Conservation (phyloP, 1,140 invertebrate species). For the Pantala flavescens region DNA sequence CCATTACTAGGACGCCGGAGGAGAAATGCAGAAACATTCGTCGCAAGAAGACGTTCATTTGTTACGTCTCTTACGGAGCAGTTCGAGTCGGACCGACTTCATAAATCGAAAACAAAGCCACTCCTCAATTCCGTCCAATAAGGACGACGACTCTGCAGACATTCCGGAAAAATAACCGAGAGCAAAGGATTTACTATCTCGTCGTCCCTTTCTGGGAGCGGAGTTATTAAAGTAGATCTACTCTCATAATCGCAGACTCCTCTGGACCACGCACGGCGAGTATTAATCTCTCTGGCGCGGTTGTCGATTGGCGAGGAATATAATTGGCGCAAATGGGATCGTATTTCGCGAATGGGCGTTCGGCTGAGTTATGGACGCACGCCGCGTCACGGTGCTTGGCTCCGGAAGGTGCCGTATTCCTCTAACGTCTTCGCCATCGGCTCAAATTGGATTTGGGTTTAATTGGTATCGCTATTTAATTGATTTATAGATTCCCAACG, state of each 20-base stretch:
- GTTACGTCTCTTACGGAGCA: neutral
- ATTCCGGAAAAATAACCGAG: neutral
- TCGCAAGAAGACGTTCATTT: neutral
- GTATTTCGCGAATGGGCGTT: neutral
- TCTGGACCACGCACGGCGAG: neutral
- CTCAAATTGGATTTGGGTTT: too few relatives aligned
- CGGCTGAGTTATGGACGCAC: neutral
- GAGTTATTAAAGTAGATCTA: neutral
- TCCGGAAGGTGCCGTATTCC: too few relatives aligned
- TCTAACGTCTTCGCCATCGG: too few relatives aligned
- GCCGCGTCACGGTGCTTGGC: too few relatives aligned
- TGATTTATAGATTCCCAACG: too few relatives aligned
- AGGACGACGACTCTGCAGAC: neutral
- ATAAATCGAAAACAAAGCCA: neutral
- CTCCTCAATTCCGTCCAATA: neutral
- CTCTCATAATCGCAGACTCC: neutral
- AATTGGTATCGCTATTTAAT: too few relatives aligned
- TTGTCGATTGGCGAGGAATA: neutral
- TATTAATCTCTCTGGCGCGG: neutral
- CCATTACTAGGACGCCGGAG: neutral
- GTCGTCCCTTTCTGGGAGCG: neutral
- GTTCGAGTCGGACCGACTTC: neutral
- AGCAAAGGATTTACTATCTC: neutral
- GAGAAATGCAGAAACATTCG: neutral
- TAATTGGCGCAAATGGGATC: neutral